phyloP scores from a whole-genome alignment of 1,140 invertebrate species.

The Caerostris darwini region DNA sequence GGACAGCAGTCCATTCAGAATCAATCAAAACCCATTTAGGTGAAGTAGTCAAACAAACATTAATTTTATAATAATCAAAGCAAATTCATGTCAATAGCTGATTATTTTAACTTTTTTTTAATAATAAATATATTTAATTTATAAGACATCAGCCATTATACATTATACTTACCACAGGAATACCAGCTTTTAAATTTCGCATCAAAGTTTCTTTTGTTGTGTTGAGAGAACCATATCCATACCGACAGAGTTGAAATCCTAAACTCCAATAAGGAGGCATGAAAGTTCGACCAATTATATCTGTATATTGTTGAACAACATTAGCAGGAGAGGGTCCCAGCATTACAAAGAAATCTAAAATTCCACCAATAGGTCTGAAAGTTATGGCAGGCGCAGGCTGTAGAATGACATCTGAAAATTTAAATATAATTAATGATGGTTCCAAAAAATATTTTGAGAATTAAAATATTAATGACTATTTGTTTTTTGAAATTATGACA shows the following conservation, averaged over 20 bases:
- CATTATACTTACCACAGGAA: slow-evolving; percentile 82
- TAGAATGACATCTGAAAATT: slow-evolving; percentile 87
- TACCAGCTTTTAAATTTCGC: slow-evolving; percentile 80
- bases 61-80: too few relatives aligned
- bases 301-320: slow-evolving; percentile 83
- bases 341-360: slow-evolving; percentile 89
- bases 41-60: too few relatives aligned
- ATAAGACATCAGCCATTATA: too few relatives aligned
- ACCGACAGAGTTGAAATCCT: slow-evolving; percentile 85
- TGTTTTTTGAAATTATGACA: too few relatives aligned
- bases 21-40: too few relatives aligned
- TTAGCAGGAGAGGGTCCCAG: slow-evolving; percentile 85
- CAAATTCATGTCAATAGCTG: too few relatives aligned
- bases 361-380: slow-evolving; percentile 88
- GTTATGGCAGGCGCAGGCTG: slow-evolving; percentile 90
- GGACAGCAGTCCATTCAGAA: too few relatives aligned
- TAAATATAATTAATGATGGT: background rate
- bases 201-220: slow-evolving; percentile 84
- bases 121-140: too few relatives aligned
- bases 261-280: slow-evolving; percentile 83
- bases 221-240: slow-evolving; percentile 87
- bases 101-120: too few relatives aligned
- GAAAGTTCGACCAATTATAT: slow-evolving; percentile 80
- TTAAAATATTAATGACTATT: too few relatives aligned
- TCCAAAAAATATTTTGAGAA: too few relatives aligned